Percentiles rank a stretch among this genome's conserved stretches.
phyloP scores from a whole-genome alignment of 2,113 vertebrate genomes.

The Gobio gobio region DNA sequence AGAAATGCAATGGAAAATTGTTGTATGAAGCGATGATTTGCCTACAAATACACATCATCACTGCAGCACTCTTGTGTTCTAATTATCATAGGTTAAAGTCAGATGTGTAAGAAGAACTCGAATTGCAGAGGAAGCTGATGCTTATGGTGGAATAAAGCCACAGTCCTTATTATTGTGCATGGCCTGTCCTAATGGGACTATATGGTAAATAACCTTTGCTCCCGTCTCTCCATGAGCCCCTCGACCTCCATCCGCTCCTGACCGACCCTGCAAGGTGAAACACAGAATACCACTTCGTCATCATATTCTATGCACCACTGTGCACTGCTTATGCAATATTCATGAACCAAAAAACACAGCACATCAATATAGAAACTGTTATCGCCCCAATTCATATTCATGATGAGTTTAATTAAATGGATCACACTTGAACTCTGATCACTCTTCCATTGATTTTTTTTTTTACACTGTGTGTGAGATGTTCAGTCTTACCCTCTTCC shows the following conservation, averaged over 20 bases:
- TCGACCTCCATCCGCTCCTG: constrained; percentile 85
- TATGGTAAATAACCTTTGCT: constrained; percentile 76
- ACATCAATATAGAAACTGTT: constrained; percentile 22
- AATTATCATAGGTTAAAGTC: neutral
- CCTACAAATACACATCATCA: neutral
- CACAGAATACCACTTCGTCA: constrained; percentile 41
- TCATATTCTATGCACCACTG: constrained; percentile 12
- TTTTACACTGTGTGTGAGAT: neutral
- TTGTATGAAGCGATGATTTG: neutral
- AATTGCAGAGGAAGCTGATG: neutral
- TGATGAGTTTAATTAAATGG: constrained; percentile 7
- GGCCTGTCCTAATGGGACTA: neutral
- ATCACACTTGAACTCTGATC: constrained; percentile 26
- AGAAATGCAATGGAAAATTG: neutral
- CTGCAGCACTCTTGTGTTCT: neutral
- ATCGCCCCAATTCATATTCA: constrained; percentile 30
- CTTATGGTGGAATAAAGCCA: neutral
- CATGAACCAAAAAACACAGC: constrained; percentile 13
- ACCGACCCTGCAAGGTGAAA: constrained; percentile 76
- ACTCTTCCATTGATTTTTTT: constrained; percentile 27
- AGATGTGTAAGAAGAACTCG: neutral
- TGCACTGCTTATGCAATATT: constrained; percentile 26
- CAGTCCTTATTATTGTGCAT: neutral
- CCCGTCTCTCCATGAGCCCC: constrained; percentile 89
- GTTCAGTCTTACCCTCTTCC: constrained; percentile 82